These are phyloP conservation scores for Alouatta palliata DNA, from an alignment of 2,113 vertebrate genomes.

Conservation along the genomic window DNA sequence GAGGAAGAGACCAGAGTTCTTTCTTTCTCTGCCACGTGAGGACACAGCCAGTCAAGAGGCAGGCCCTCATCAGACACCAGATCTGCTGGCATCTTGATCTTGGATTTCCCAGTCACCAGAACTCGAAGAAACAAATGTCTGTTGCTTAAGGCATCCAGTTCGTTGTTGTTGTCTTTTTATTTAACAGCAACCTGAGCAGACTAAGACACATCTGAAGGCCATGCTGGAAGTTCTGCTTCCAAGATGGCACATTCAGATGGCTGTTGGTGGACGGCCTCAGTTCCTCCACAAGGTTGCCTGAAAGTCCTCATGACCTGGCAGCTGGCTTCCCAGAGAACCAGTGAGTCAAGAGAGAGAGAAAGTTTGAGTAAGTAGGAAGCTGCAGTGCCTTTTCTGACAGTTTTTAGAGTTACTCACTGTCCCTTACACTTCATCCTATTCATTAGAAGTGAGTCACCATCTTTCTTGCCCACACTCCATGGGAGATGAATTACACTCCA, in stretches of 20 bases:
- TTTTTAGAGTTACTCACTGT: conserved; percentile 19
- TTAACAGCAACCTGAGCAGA: background rate
- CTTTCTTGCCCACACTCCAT: background rate
- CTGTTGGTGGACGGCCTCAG: background rate
- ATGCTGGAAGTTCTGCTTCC: background rate
- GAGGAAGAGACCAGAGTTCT: background rate
- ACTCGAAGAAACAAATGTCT: background rate
- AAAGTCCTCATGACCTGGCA: background rate
- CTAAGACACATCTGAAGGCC: background rate
- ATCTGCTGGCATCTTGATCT: background rate
- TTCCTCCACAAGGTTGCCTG: background rate
- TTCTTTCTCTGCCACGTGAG: background rate
- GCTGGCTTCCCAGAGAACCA: background rate
- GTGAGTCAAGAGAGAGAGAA: background rate
- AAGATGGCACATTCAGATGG: background rate
- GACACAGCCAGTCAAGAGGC: background rate
- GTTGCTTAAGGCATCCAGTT: background rate
- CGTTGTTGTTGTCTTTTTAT: background rate
- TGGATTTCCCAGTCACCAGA: background rate
- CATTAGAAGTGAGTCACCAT: background rate
- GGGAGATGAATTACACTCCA: background rate
- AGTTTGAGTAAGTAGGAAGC: background rate
- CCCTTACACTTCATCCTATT: background rate
- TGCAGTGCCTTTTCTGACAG: background rate
- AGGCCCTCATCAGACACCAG: background rate